Evolutionary conservation across 2,888 invertebrate genomes (phyloP).

Genomic region (Cheilosia vernalis): DNA sequence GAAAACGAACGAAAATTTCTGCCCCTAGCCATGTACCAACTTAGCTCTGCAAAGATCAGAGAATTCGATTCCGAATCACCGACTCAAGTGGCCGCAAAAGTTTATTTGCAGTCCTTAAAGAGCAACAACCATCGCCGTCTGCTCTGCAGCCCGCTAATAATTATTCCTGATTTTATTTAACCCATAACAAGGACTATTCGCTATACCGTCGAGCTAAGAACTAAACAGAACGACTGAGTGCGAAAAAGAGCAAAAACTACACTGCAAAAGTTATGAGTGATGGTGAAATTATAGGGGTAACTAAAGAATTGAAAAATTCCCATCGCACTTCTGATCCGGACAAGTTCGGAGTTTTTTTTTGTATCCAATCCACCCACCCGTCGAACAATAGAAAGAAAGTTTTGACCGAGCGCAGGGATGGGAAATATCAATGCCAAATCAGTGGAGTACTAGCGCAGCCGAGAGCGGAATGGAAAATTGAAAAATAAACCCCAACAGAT

Average conservation of each 20-base stretch:
- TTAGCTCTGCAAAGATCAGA: constrained; percentile 35
- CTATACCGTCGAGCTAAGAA: constrained; percentile 15
- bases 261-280: constrained; percentile 67
- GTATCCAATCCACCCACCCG: neutral
- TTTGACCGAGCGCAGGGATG: neutral
- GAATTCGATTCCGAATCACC: constrained; percentile 64
- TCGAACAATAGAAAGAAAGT: constrained; percentile 30
- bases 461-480: constrained; percentile 62
- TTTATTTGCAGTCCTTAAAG: constrained; percentile 42
- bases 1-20: constrained; percentile 40
- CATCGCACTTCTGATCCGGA: constrained; percentile 67
- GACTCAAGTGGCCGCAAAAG: constrained; percentile 67
- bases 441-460: constrained; percentile 9
- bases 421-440: constrained; percentile 67
- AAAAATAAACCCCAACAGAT: constrained; percentile 75
- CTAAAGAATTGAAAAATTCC: constrained; percentile 72
- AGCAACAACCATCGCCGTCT: constrained; percentile 25
- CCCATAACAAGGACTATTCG: constrained; percentile 43
- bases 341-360: constrained; percentile 22
- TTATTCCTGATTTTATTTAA: constrained; percentile 73
- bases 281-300: constrained; percentile 72
- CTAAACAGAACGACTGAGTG: constrained; percentile 31
- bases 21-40: constrained; percentile 31
- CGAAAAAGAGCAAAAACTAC: constrained; percentile 47
- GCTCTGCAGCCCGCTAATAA: constrained; percentile 57